Percentiles rank a stretch among this genome's conserved stretches.
Conservation (phyloP, 2,888 invertebrate species). For the Lochmaea crataegi region DNA sequence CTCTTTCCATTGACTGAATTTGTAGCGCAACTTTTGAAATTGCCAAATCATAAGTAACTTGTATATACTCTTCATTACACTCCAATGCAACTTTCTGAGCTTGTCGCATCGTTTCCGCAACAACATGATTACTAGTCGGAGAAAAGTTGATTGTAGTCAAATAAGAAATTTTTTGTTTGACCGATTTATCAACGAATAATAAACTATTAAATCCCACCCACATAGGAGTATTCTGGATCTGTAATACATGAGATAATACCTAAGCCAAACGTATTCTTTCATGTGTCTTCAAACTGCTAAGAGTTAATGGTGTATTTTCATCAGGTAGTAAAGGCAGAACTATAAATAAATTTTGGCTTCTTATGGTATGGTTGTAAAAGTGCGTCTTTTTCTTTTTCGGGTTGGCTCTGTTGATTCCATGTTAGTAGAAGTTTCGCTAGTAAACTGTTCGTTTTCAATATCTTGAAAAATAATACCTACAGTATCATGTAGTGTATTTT, state of each 20-base stretch:
- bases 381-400: conserved; percentile 24
- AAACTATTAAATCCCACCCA: conserved; percentile 56
- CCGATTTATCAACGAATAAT: conserved; percentile 44
- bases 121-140: conserved; percentile 51
- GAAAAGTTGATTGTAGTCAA: conserved; percentile 51
- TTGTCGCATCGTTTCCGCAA: conserved; percentile 45
- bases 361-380: conserved; percentile 26
- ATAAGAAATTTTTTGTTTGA: conserved; percentile 51
- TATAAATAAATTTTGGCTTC: conserved; percentile 15
- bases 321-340: neutral
- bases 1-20: conserved; percentile 50
- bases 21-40: conserved; percentile 50
- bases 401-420: neutral
- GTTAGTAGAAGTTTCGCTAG: conserved; percentile 28
- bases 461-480: conserved; percentile 44
- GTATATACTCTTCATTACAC: conserved; percentile 27
- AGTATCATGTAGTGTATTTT: conserved; percentile 44
- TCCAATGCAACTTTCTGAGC: no score
- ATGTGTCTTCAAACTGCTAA: conserved; percentile 7
- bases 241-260: conserved; percentile 48
- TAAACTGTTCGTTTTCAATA: conserved; percentile 11
- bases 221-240: conserved; percentile 53
- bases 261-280: conserved; percentile 24
- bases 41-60: conserved; percentile 52
- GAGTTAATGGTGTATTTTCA: neutral